phyloP scores from a whole-genome alignment of 1,140 invertebrate genomes.

The Heliconius himera region DNA sequence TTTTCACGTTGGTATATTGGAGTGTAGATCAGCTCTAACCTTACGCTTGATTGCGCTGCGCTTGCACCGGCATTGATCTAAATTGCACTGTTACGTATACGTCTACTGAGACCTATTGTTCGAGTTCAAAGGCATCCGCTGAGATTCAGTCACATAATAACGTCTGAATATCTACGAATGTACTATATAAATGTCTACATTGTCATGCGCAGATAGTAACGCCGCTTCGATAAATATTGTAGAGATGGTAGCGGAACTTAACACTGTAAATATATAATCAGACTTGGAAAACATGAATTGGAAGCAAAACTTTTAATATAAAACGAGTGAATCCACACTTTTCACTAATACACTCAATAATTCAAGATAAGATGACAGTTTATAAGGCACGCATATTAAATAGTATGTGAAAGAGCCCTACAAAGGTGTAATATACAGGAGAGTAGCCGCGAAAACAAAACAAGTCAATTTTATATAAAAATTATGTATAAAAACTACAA shows the following conservation, averaged over 20 bases:
- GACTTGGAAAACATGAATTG: not conserved
- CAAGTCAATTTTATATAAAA: too few relatives aligned
- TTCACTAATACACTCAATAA: too few relatives aligned
- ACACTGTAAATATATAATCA: not conserved
- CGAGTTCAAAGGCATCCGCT: conserved; percentile 14
- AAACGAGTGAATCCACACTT: not conserved
- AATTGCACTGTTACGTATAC: conserved; percentile 21
- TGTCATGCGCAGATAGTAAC: not conserved
- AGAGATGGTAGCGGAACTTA: not conserved
- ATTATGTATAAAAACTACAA: too few relatives aligned
- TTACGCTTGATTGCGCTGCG: conserved; percentile 8
- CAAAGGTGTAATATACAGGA: too few relatives aligned
- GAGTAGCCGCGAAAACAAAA: too few relatives aligned
- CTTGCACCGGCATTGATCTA: conserved; percentile 15
- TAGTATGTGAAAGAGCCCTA: too few relatives aligned
- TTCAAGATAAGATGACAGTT: too few relatives aligned
- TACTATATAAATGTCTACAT: not conserved
- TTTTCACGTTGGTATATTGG: not conserved
- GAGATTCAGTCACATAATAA: not conserved
- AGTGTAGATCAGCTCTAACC: not conserved
- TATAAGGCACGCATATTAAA: too few relatives aligned
- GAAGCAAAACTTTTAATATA: not conserved
- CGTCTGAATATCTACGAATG: not conserved
- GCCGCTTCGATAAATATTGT: not conserved
- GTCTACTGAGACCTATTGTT: conserved; percentile 19